Evolutionary conservation across 1,140 invertebrate species (phyloP), one percentile per base, ranked within the genome.

Genomic region (Odontomachus brunneus): DNA sequence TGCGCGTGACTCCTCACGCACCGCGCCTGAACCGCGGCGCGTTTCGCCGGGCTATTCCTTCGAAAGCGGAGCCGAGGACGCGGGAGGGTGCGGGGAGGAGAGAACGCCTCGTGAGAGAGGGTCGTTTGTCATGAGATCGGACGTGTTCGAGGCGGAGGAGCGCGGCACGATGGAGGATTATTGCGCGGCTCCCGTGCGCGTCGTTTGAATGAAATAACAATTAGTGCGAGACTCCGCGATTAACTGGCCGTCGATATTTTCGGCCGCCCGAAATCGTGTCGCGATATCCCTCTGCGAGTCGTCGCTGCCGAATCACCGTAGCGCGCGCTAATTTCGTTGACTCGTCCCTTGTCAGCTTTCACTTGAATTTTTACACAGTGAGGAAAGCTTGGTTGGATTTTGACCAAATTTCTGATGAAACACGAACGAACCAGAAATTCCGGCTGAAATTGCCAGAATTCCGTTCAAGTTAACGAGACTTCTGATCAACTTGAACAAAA

Each of bases 1-100:
- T 38, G 48, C 85, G 62, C 82, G 57, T 76, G 44, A 75, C 29
- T 84, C 49, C 53, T 84, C 82, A 84, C 85, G 85, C 82, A 81
- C 72, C 38, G 24, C 65, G 33, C 53, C 51, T 51, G 29, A 5
- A 44, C 26, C 44, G 29, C 29, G 29, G 29, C 9, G 33, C 19
- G 29, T 12, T 71, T 71, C 53, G 15, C 17, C n/a, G 17, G 15
- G 22, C 22, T 59, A 26, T 4, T 24, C 15, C 51, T 53, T 57
- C 29, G 14, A 71, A 80, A 80, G 48, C 33, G 26, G 24, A 38
- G 19, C 62, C 38, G 38, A 11, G n/a, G n/a, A n/a, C n/a, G n/a
- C n/a, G n/a, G n/a, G 9, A 44, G 3, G 38, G 9, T 7, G 38
- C 38, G 4, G 38, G 38, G 9, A 11, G 38, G 9, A 44, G 3